Percentiles rank a stretch among this genome's conserved stretches.
These are phyloP conservation scores for Coracopsis vasa DNA, from an alignment of 2,113 vertebrate species.

Conservation along the genomic window DNA sequence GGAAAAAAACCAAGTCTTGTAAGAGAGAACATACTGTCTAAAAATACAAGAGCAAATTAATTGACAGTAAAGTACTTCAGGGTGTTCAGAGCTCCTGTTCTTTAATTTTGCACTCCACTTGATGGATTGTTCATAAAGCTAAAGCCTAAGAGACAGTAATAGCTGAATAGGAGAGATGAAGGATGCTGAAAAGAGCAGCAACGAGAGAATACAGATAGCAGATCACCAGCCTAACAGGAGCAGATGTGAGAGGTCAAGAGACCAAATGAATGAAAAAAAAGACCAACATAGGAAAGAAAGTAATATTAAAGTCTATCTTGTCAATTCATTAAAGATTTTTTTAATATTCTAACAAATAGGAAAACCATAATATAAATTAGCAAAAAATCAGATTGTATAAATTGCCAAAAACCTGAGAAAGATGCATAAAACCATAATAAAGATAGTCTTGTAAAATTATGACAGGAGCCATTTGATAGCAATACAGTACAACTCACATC, in stretches of 20 bases:
- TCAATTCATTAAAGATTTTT: not conserved
- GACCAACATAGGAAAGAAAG: not conserved
- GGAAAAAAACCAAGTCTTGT: not conserved
- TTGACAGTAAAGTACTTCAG: not conserved
- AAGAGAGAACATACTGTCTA: not conserved
- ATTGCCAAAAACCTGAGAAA: not conserved
- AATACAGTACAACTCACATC: accelerated
- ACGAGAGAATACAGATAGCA: not conserved
- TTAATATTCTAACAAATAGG: not conserved
- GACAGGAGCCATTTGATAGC: not conserved
- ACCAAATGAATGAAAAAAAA: not conserved
- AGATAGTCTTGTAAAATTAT: not conserved
- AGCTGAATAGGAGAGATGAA: not conserved
- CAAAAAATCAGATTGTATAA: not conserved
- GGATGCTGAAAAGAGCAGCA: not conserved
- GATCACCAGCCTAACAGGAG: not conserved
- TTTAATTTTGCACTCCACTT: not conserved
- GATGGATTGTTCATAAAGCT: not conserved
- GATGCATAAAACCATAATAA: not conserved
- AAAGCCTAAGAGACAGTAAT: not conserved
- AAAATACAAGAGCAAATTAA: not conserved
- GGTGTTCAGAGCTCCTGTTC: not conserved
- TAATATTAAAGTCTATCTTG: not conserved
- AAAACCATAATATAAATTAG: not conserved
- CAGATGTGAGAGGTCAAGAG: not conserved